Percentiles rank a stretch among this genome's conserved stretches.
Conservation (phyloP, 2,797 vertebrate species). For the Onychomys leucogaster region DNA sequence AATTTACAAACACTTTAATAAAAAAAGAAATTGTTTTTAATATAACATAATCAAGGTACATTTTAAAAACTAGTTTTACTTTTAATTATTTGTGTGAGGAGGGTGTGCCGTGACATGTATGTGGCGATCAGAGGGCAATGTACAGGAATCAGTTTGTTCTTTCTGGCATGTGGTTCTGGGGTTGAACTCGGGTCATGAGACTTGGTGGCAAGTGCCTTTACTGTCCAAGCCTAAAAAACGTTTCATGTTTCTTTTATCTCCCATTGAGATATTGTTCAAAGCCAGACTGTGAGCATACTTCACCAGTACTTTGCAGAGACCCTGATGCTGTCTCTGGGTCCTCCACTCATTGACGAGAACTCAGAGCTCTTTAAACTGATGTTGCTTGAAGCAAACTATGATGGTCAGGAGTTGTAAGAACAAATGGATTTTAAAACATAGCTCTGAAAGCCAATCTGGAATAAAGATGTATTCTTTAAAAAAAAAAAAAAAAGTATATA, state of each 20-base stretch:
- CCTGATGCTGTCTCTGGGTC: background rate
- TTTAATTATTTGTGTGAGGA: background rate
- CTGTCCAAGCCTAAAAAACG: background rate
- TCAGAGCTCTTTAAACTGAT: background rate
- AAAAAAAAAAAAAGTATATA: no score
- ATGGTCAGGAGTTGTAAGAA: background rate
- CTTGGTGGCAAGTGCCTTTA: background rate
- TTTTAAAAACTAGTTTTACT: background rate
- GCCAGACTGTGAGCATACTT: background rate
- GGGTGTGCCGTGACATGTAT: no score
- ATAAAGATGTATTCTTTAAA: background rate
- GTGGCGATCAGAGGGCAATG: background rate
- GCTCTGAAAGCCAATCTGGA: slow-evolving; percentile 36
- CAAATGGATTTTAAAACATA: slow-evolving; percentile 11
- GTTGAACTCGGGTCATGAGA: background rate
- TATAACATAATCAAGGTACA: background rate
- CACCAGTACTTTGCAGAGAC: background rate
- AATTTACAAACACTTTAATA: slow-evolving; percentile 20
- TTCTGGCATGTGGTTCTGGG: background rate
- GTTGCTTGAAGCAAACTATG: background rate
- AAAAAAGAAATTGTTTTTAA: slow-evolving; percentile 21
- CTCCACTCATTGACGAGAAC: background rate
- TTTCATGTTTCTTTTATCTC: background rate
- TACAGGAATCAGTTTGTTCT: background rate
- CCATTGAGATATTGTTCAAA: background rate